Evolutionary conservation across 2,888 invertebrate genomes (phyloP).

Genomic region (Trissolcus japonicus): DNA sequence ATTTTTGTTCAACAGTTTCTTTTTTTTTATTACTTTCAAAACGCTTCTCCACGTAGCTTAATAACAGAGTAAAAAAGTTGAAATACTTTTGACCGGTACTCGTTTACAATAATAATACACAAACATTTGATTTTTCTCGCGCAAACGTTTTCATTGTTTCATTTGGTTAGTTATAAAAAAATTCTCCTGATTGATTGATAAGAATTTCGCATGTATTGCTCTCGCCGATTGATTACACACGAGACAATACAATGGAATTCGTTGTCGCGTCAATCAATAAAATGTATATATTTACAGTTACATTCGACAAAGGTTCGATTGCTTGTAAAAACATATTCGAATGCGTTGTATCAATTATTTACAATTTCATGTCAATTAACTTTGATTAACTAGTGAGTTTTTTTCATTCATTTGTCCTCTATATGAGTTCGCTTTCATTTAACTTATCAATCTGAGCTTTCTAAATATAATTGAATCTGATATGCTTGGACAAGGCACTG

Average conservation of each 20-base stretch:
- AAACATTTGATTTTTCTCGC: no score
- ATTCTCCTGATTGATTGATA: no score
- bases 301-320: slow-evolving; percentile 62
- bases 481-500: slow-evolving; percentile 48
- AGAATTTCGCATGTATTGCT: background rate
- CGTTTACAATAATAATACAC: no score
- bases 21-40: background rate
- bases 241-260: slow-evolving; percentile 21
- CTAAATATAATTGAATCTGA: slow-evolving; percentile 24
- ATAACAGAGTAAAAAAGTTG: slow-evolving; percentile 1
- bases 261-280: slow-evolving; percentile 50
- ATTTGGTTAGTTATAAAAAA: no score
- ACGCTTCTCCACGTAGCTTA: no score
- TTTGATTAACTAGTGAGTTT: slow-evolving; percentile 53
- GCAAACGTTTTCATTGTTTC: no score
- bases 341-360: slow-evolving; percentile 65
- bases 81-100: background rate
- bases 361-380: slow-evolving; percentile 61
- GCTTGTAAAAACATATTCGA: slow-evolving; percentile 63
- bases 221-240: background rate
- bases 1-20: slow-evolving; percentile 19
- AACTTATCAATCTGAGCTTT: slow-evolving; percentile 46
- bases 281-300: slow-evolving; percentile 64
- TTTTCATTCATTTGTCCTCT: slow-evolving; percentile 16
- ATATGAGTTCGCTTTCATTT: slow-evolving; percentile 41